A percentile compares a stretch with the other conserved stretches of the same genome.
Conservation (phyloP, 2,888 invertebrate species). For the Lasiommata megera region DNA sequence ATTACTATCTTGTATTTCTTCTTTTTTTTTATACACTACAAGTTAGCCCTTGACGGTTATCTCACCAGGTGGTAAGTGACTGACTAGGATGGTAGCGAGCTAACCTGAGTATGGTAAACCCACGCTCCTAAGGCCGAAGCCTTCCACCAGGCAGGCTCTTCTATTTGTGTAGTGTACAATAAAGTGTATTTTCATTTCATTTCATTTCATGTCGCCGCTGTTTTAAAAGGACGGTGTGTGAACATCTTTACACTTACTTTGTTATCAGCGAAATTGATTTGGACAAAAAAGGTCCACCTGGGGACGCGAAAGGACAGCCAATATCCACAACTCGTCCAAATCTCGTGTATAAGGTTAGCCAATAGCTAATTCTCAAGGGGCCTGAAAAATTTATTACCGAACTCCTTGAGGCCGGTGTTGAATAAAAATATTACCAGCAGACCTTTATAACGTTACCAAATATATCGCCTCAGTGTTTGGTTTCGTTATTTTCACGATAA, state of each 20-base stretch:
- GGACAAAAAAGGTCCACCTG: slow-evolving; percentile 20
- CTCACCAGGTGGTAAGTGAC: too few species aligned
- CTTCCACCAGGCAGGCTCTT: too few species aligned
- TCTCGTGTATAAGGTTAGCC: slow-evolving; percentile 37
- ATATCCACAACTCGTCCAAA: slow-evolving; percentile 32
- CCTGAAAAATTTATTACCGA: slow-evolving; percentile 39
- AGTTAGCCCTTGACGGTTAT: too few species aligned
- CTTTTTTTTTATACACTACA: too few species aligned
- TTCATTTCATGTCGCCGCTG: neutral
- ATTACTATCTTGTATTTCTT: too few species aligned
- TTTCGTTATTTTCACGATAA: neutral
- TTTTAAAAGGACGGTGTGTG: too few species aligned
- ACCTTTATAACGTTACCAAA: neutral
- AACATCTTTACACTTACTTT: slow-evolving; percentile 8
- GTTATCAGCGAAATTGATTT: slow-evolving; percentile 15
- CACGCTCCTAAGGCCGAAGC: too few species aligned
- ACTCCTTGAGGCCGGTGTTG: slow-evolving; percentile 15
- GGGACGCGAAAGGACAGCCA: slow-evolving; percentile 39
- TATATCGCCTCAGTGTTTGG: neutral
- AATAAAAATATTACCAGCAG: slow-evolving; percentile 23
- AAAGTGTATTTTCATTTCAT: too few species aligned
- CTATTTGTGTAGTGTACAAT: too few species aligned
- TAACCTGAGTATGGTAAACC: too few species aligned
- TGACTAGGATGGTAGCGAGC: too few species aligned
- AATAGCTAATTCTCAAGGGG: slow-evolving; percentile 36